Evolutionary conservation across 2,797 vertebrate species (phyloP).

Genomic region (Leptodactylus fallax): DNA sequence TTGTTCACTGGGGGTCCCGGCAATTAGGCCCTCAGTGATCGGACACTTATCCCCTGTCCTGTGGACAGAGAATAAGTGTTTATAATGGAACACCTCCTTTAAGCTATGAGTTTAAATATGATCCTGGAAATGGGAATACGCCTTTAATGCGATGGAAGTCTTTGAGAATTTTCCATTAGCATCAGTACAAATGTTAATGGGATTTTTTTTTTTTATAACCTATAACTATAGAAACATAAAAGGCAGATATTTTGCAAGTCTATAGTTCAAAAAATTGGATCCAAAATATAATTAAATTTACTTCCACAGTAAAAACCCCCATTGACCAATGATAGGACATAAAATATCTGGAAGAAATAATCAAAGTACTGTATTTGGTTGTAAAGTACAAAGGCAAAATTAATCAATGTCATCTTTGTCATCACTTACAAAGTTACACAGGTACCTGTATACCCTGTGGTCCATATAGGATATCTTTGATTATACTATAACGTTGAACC

Average conservation of each 20-base stretch:
- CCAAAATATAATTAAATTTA: background rate
- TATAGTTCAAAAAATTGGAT: background rate
- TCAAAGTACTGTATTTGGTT: background rate
- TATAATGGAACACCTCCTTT: too few relatives aligned
- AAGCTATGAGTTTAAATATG: too few relatives aligned
- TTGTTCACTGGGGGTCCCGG: too few relatives aligned
- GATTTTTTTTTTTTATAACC: too few relatives aligned
- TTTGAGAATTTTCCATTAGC: background rate
- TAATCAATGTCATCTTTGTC: background rate
- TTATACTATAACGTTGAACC: background rate
- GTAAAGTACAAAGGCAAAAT: background rate
- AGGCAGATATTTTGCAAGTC: background rate
- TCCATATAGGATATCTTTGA: background rate
- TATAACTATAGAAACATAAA: background rate
- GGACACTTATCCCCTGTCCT: too few relatives aligned
- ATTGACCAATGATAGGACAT: background rate
- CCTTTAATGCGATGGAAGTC: background rate
- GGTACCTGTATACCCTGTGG: background rate
- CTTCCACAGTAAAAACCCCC: background rate
- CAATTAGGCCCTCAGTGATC: too few relatives aligned
- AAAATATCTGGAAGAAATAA: background rate
- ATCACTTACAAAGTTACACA: background rate
- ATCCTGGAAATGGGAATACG: too few relatives aligned
- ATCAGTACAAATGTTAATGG: background rate
- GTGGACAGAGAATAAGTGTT: too few relatives aligned